Conservation (phyloP, 2,113 vertebrate species). For the Emydocephalus ijimae region DNA sequence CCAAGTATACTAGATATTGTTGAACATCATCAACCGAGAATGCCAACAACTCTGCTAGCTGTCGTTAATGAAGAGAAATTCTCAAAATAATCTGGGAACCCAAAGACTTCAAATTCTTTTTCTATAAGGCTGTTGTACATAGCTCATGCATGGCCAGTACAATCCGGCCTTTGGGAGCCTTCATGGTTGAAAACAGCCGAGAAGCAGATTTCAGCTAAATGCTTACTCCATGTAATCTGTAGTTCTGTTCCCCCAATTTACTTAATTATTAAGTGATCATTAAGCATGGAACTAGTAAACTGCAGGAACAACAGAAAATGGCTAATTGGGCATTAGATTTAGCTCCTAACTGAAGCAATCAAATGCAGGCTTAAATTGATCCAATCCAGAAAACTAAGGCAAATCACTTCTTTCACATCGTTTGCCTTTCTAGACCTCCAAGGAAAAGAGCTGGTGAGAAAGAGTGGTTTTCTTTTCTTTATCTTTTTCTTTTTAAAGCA, state of each 20-base stretch:
- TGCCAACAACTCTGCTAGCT: not conserved
- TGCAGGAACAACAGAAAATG: not conserved
- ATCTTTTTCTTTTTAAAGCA: not conserved
- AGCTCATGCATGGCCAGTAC: not conserved
- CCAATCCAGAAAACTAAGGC: not conserved
- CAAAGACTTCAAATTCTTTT: not conserved
- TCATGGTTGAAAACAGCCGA: not conserved
- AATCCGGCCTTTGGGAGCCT: not conserved
- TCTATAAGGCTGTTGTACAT: not conserved
- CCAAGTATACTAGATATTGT: not conserved
- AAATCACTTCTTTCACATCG: not conserved
- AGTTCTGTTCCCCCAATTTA: not conserved
- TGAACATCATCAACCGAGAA: not conserved
- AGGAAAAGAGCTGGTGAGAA: not conserved
- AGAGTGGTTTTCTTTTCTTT: not conserved
- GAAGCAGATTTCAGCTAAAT: not conserved
- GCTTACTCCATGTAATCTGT: not conserved
- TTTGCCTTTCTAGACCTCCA: not conserved
- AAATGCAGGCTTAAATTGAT: not conserved
- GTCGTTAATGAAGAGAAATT: not conserved
- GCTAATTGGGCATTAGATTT: not conserved
- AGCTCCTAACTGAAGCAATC: not conserved
- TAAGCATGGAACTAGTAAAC: not conserved
- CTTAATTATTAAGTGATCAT: not conserved
- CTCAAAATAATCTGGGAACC: not conserved